Conservation (phyloP, 2,113 vertebrate genomes). For the Actenoides lindsayi region DNA sequence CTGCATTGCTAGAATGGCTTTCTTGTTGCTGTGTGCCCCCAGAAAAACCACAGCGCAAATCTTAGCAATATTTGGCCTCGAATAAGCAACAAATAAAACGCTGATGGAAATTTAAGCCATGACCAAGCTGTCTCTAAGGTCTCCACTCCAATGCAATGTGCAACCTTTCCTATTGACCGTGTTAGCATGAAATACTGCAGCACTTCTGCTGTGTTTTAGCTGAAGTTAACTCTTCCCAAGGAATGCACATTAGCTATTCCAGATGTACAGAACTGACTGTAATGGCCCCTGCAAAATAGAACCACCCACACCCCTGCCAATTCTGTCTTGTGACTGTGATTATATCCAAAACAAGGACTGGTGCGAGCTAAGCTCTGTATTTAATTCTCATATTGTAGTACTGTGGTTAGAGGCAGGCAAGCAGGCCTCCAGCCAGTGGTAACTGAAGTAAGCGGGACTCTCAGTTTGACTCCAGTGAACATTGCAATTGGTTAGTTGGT, state of each 20-base stretch:
- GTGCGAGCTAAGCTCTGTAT: slow-evolving; percentile 45
- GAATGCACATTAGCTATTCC: slow-evolving; percentile 63
- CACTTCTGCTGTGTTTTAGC: neutral
- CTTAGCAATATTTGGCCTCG: neutral
- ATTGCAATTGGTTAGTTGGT: slow-evolving; percentile 2
- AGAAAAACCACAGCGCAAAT: neutral
- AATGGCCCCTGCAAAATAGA: slow-evolving; percentile 53
- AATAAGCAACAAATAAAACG: neutral
- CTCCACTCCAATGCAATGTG: neutral
- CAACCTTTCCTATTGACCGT: neutral
- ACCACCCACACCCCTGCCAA: slow-evolving; percentile 61
- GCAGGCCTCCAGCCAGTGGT: slow-evolving; percentile 20
- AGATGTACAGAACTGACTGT: slow-evolving; percentile 44
- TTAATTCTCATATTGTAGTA: slow-evolving; percentile 65
- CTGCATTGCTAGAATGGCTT: neutral
- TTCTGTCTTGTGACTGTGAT: slow-evolving; percentile 59
- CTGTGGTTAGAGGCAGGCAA: slow-evolving; percentile 52
- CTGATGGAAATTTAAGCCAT: neutral
- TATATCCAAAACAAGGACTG: slow-evolving; percentile 60
- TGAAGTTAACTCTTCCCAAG: slow-evolving; percentile 25
- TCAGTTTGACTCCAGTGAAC: neutral
- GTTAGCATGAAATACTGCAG: neutral
- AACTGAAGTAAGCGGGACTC: neutral
- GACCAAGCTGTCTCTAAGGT: neutral
- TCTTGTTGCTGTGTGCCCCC: neutral